A percentile compares a stretch with the other conserved stretches of the same genome.
phyloP scores from a whole-genome alignment of 2,113 vertebrate species.

The Diadophis punctatus region DNA sequence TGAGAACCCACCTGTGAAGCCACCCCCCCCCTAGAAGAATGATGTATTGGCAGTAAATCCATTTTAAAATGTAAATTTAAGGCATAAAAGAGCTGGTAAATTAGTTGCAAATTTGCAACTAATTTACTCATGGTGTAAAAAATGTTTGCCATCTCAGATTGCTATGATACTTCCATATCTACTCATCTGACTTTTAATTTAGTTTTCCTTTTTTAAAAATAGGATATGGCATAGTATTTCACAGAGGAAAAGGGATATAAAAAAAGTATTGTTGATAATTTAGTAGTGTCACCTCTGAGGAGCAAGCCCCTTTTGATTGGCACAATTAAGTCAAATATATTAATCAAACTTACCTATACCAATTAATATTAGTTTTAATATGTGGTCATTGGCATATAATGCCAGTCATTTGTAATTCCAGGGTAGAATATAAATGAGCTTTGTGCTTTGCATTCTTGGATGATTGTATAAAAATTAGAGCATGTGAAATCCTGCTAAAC shows the following conservation, averaged over 20 bases:
- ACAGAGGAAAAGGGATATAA: background rate
- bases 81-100: background rate
- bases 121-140: background rate
- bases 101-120: background rate
- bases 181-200: background rate
- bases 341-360: background rate
- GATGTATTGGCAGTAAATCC: background rate
- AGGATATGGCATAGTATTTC: background rate
- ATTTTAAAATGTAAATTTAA: background rate
- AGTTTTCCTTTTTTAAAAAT: background rate
- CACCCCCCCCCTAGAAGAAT: too few species aligned
- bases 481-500: background rate
- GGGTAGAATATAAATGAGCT: background rate
- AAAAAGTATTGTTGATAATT: background rate
- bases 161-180: background rate
- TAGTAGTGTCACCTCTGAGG: background rate
- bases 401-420: background rate
- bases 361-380: background rate
- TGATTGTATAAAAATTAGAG: background rate
- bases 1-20: too few species aligned
- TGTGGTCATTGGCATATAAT: background rate
- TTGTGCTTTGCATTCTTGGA: background rate
- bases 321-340: background rate
- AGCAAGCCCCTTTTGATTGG: background rate
- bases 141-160: background rate